These are phyloP conservation scores for Pagrus major DNA, from an alignment of 2,113 vertebrate species.

Conservation along the genomic window DNA sequence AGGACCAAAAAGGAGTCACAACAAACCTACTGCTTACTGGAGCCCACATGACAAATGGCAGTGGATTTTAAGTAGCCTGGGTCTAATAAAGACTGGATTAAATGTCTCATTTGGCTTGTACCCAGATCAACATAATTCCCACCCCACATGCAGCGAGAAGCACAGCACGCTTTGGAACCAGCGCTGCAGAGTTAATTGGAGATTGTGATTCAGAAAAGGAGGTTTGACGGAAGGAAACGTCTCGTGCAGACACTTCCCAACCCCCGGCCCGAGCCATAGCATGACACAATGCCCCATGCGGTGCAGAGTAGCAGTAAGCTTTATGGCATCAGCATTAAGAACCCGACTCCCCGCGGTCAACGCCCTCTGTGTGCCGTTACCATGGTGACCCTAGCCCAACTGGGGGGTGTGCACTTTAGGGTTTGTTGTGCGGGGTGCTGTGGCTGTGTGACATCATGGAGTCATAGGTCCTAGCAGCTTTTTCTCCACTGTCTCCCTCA, in stretches of 20 bases:
- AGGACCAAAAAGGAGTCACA: neutral
- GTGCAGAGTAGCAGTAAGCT: constrained; percentile 53
- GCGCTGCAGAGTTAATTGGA: constrained; percentile 41
- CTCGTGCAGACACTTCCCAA: neutral
- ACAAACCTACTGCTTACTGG: neutral
- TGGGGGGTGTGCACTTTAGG: constrained; percentile 34
- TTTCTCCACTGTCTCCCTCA: constrained; percentile 59
- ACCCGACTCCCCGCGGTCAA: constrained; percentile 37
- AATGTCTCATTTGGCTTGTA: constrained; percentile 26
- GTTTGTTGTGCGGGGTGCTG: constrained; percentile 53
- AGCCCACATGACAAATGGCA: constrained; percentile 1
- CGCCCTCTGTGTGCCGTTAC: constrained; percentile 63
- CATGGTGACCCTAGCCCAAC: constrained; percentile 63
- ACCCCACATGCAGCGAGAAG: constrained; percentile 36
- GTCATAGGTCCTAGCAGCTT: constrained; percentile 62
- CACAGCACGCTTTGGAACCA: constrained; percentile 43
- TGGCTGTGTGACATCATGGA: constrained; percentile 64
- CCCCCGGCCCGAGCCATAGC: constrained; percentile 11
- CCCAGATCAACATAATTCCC: constrained; percentile 39
- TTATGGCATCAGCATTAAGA: constrained; percentile 45
- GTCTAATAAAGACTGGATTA: constrained; percentile 38
- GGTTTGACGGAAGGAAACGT: constrained; percentile 22
- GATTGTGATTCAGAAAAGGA: constrained; percentile 35
- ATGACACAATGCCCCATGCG: constrained; percentile 42
- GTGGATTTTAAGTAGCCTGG: constrained; percentile 18